Conservation (phyloP, 1,140 invertebrate species). For the Chironomus striatipennis region DNA sequence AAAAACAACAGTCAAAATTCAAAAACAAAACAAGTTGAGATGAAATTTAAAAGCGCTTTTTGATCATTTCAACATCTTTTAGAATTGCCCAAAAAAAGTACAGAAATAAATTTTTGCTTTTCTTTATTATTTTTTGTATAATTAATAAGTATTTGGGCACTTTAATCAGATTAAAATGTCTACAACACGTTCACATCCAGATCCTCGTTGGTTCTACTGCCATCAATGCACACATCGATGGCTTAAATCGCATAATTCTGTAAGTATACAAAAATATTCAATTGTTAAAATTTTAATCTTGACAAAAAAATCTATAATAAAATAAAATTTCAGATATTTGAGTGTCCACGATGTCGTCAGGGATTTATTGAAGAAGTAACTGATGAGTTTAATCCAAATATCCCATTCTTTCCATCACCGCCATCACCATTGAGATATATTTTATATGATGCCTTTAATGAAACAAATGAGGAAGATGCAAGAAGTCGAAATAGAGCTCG, state of each 20-base stretch:
- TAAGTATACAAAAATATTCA: neutral
- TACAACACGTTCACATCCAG: neutral
- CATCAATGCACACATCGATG: neutral
- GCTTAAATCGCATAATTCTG: neutral
- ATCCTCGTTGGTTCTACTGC: neutral
- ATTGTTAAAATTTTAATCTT: neutral
- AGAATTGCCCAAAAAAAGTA: too few relatives aligned
- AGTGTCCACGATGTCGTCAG: neutral
- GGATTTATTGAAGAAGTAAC: slow-evolving; percentile 17
- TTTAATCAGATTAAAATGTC: too few relatives aligned
- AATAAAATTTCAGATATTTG: neutral
- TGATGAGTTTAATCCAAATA: neutral
- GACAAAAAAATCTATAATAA: neutral
- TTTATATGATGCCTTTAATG: neutral
- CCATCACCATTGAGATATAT: neutral
- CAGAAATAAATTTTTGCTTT: too few relatives aligned
- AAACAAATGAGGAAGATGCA: neutral
- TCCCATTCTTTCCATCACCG: neutral
- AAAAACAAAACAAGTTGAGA: too few relatives aligned
- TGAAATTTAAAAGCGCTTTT: too few relatives aligned
- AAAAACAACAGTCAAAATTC: too few relatives aligned
- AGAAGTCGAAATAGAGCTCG: neutral
- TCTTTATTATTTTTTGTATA: too few relatives aligned
- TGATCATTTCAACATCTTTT: too few relatives aligned
- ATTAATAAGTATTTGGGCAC: too few relatives aligned